Percentiles rank a stretch among this genome's conserved stretches.
Evolutionary conservation across 1,140 invertebrate species (phyloP).

Genomic region (Pseudomyrmex sp.): DNA sequence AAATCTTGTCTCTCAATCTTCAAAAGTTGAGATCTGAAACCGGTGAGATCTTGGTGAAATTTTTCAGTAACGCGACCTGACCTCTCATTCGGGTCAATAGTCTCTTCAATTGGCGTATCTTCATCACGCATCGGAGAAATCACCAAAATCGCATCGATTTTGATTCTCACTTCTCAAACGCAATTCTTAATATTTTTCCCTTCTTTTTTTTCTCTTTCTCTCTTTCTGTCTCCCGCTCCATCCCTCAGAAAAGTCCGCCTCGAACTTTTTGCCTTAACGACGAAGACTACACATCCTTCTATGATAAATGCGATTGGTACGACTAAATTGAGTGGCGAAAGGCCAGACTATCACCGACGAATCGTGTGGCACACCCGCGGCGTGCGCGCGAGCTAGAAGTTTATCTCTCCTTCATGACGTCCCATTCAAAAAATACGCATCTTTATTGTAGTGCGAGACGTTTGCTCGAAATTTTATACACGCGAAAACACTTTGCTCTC

Average conservation of each 20-base stretch:
- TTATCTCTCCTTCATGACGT: constrained; percentile 62
- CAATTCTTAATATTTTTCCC: constrained; percentile 13
- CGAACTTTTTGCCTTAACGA: constrained; percentile 53
- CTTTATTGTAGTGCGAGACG: constrained; percentile 76
- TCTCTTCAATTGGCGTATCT: background rate
- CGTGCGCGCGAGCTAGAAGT: constrained; percentile 60
- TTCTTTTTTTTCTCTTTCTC: constrained; percentile 55
- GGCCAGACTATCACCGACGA: constrained; percentile 77
- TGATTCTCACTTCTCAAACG: constrained; percentile 14
- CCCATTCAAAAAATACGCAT: constrained; percentile 82
- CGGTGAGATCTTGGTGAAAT: constrained; percentile 8
- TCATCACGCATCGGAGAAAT: background rate
- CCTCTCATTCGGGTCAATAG: background rate
- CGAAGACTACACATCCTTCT: constrained; percentile 70
- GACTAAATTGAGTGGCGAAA: constrained; percentile 82
- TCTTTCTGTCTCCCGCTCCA: constrained; percentile 27
- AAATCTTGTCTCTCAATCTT: constrained; percentile 72
- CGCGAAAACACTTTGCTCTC: constrained; percentile 73
- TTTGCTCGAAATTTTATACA: constrained; percentile 76
- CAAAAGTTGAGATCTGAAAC: background rate
- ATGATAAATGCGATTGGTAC: constrained; percentile 85
- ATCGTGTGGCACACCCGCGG: constrained; percentile 58
- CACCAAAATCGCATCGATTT: constrained; percentile 34
- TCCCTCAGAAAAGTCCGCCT: constrained; percentile 46
- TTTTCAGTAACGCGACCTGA: background rate